phyloP scores from a whole-genome alignment of 2,797 vertebrate species.

The Miichthys miiuy region DNA sequence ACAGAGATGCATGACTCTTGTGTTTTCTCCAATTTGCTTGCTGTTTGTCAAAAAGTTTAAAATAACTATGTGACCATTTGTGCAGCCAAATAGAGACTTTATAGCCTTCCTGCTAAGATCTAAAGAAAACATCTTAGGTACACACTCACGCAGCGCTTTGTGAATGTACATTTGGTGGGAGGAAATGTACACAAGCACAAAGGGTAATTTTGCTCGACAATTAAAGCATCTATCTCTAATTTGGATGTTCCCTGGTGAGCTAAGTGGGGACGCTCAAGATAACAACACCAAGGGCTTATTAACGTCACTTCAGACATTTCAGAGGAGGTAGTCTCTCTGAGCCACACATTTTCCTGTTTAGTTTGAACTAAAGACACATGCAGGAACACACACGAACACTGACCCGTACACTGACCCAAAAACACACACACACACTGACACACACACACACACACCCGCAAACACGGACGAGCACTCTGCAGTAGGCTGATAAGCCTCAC shows the following conservation, averaged over 20 bases:
- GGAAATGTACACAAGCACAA: constrained; percentile 57
- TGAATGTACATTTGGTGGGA: constrained; percentile 46
- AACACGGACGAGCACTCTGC: constrained; percentile 42
- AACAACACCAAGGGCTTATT: constrained; percentile 77
- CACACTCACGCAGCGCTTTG: constrained; percentile 29
- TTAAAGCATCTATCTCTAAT: constrained; percentile 69
- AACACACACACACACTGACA: constrained; percentile 21
- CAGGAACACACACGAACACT: constrained; percentile 30
- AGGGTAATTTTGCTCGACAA: constrained; percentile 68
- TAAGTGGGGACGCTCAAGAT: constrained; percentile 74
- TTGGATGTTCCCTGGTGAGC: constrained; percentile 72
- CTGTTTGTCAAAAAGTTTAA: constrained; percentile 8
- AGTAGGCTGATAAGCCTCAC: constrained; percentile 72
- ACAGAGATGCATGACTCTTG: not conserved
- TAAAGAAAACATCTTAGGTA: constrained; percentile 3
- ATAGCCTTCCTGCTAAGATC: constrained; percentile 3
- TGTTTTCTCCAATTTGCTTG: not conserved
- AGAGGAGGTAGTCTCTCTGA: constrained; percentile 40
- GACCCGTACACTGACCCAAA: constrained; percentile 34
- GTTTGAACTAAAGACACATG: constrained; percentile 39
- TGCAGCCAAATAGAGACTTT: constrained; percentile 25
- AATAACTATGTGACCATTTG: constrained; percentile 10
- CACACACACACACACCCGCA: constrained; percentile 35
- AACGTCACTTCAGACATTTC: constrained; percentile 73
- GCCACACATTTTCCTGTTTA: constrained; percentile 47